phyloP scores from a whole-genome alignment of 1,140 invertebrate species.

The Acromyrmex echinatior region DNA sequence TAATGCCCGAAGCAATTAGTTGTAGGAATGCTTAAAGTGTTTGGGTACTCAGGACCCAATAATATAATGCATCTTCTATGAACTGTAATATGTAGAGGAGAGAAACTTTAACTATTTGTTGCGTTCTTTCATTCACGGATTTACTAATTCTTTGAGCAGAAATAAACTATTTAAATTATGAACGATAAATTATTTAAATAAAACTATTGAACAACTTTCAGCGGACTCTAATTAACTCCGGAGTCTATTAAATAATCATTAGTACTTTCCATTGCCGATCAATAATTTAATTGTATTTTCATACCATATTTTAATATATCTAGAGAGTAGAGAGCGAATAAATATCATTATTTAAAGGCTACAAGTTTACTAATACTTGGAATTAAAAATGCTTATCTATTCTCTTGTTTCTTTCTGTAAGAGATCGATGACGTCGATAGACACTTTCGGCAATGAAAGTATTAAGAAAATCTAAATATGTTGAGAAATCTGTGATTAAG shows the following conservation, averaged over 20 bases:
- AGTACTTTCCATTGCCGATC: conserved; percentile 6
- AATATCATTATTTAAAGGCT: not conserved
- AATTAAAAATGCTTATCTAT: not conserved
- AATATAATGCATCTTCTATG: not conserved
- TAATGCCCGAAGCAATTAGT: conserved; percentile 23
- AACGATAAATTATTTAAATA: not conserved
- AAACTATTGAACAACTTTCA: conserved; percentile 16
- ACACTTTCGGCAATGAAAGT: conserved; percentile 24
- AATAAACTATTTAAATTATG: not conserved
- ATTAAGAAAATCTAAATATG: not conserved
- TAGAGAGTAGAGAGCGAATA: conserved; percentile 21
- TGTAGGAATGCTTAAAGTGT: not conserved
- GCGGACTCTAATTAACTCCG: not conserved
- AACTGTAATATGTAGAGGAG: not conserved
- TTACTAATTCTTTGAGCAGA: not conserved
- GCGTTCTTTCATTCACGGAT: not conserved
- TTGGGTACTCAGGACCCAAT: not conserved
- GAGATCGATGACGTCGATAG: not conserved
- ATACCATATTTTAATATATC: conserved; percentile 3
- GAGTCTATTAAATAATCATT: not conserved
- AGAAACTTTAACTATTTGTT: not conserved
- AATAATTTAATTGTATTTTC: conserved; percentile 24
- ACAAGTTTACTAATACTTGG: not conserved
- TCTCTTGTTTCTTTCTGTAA: not conserved
- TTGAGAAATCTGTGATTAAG: conserved; percentile 6